Evolutionary conservation across 92 coral and sea anemone species (phyloP).

Genomic region (Porites lobata): DNA sequence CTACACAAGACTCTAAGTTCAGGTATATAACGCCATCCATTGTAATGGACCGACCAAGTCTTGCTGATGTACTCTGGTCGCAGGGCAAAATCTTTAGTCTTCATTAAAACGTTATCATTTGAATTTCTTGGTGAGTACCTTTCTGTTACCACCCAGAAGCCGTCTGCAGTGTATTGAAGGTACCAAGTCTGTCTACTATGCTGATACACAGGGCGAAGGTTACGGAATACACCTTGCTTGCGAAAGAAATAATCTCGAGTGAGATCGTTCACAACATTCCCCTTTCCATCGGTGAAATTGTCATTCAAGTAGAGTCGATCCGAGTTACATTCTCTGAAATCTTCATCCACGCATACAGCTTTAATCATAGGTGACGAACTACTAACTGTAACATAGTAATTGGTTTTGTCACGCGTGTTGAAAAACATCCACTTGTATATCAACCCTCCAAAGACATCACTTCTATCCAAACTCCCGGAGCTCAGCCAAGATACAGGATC

Average conservation of each 20-base stretch:
- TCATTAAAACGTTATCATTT: conserved; percentile 24
- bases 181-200: conserved; percentile 68
- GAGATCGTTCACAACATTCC: conserved; percentile 49
- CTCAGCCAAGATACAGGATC: conserved; percentile 66
- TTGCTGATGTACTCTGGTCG: conserved; percentile 85
- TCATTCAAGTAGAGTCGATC: conserved; percentile 77
- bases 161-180: conserved; percentile 57
- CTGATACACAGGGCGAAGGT: conserved; percentile 74
- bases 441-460: conserved; percentile 72
- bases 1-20: conserved; percentile 64
- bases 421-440: conserved; percentile 57
- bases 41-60: conserved; percentile 62
- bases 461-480: conserved; percentile 53
- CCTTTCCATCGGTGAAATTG: conserved; percentile 38
- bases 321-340: conserved; percentile 81
- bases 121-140: conserved; percentile 3
- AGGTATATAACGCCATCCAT: conserved; percentile 56
- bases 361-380: conserved; percentile 40
- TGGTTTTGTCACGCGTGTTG: conserved; percentile 20
- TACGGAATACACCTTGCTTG: conserved; percentile 44
- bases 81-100: conserved; percentile 70
- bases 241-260: conserved; percentile 67
- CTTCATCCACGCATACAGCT: conserved; percentile 83
- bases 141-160: conserved; percentile 71
- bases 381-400: background rate